phyloP scores from a whole-genome alignment of 2,113 vertebrate species.

The Hyperopisus bebe region DNA sequence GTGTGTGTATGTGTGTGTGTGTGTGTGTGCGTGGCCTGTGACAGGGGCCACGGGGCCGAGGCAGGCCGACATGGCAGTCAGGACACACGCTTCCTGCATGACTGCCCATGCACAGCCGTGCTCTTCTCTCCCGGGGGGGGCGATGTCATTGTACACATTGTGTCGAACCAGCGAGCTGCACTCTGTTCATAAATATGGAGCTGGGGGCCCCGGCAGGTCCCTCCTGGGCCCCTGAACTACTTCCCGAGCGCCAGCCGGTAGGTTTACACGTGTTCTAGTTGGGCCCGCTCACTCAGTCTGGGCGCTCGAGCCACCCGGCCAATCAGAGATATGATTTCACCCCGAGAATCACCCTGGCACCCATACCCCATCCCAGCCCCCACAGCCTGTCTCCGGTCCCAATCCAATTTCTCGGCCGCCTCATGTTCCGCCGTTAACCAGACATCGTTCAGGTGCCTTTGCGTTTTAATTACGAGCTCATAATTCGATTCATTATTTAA shows the following conservation, averaged over 20 bases:
- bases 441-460: background rate
- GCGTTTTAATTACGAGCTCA: background rate
- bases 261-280: background rate
- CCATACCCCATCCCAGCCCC: background rate
- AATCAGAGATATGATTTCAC: background rate
- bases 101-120: slow-evolving; percentile 66
- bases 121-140: slow-evolving; percentile 25
- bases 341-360: background rate
- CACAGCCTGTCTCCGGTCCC: background rate
- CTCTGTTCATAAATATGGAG: slow-evolving; percentile 68
- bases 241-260: background rate
- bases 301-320: background rate
- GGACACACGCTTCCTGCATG: slow-evolving; percentile 71
- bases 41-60: slow-evolving; percentile 44
- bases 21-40: background rate
- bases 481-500: slow-evolving; percentile 17
- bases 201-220: slow-evolving; percentile 46
- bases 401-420: too few species aligned
- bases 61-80: slow-evolving; percentile 67
- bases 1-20: background rate
- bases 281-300: background rate
- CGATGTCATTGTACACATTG: slow-evolving; percentile 65
- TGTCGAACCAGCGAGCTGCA: slow-evolving; percentile 64
- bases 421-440: too few species aligned
- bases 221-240: background rate